Conservation (phyloP, 2,113 vertebrate species). For the Capra hircus region DNA sequence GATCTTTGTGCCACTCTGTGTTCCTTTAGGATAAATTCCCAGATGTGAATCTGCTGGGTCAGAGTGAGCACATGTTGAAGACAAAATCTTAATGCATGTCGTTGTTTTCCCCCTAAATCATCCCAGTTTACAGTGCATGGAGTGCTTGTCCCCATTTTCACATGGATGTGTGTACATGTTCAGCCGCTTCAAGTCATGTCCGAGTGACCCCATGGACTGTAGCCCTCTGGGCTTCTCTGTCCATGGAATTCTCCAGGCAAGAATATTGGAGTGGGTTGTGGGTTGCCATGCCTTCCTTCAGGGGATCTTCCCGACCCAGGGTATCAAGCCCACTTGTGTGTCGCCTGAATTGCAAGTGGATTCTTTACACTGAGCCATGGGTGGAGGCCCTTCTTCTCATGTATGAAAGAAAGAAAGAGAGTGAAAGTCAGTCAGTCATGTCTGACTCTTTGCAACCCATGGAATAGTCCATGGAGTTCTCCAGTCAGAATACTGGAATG, state of each 20-base stretch:
- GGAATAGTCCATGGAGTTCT: not conserved
- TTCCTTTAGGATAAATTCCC: not conserved
- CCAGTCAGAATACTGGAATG: not conserved
- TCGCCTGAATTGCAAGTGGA: not conserved
- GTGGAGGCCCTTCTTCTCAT: not conserved
- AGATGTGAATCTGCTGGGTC: not conserved
- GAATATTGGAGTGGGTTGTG: not conserved
- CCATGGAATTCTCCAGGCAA: not conserved
- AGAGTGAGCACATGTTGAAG: not conserved
- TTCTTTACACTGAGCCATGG: not conserved
- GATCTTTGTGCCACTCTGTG: not conserved
- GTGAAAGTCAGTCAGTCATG: not conserved
- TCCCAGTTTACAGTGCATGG: not conserved
- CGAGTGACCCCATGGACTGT: not conserved
- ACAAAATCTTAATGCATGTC: not conserved
- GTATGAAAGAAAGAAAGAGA: not conserved
- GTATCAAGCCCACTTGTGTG: not conserved
- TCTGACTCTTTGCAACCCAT: not conserved
- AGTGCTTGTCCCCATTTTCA: not conserved
- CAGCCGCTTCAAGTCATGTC: not conserved
- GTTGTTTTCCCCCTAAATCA: not conserved
- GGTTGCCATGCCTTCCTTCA: not conserved
- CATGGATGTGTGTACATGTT: not conserved
- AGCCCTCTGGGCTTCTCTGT: not conserved
- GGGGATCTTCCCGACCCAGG: not conserved